Base-by-base conservation (phyloP, 2,888 invertebrate species). In the Panopea generosa region DNA sequence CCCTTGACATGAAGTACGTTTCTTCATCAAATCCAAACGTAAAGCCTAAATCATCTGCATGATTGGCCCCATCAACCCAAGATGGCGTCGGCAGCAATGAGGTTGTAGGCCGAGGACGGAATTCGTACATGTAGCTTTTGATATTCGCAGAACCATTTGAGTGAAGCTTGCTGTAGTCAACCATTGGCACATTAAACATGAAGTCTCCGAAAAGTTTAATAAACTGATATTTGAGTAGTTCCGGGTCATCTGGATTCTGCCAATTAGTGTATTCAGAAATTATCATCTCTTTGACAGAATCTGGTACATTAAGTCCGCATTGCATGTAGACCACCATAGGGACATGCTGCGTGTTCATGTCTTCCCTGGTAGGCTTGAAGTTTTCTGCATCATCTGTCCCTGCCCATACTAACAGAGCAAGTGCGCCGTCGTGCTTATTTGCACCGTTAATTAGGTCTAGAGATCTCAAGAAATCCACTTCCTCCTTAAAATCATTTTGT, bases 41-140 rank as follows among this genome's bases (percentile, higher is more conserved):
- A 47, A 84, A 85, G 29, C 87, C 86, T 1, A 91, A 78, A 59
- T 91, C 91, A 50, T 89, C 88, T 1, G 86, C 90, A 43, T 90
- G 90, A 82, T 87, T 86, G n/a, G 86, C 86, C 3, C 89, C 89
- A 70, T 83, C 83, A 86, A 88, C 88, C 63, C 74, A 66, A 22
- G 1, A 86, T 1, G 86, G 82, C 45, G 75, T 84, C 24, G 40
- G 67, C 1, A 83, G 11, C 4, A 60, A 26, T 2, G 60, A 33
- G 1, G 20, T 60, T 6, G 27, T 47, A 4, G 60, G 60, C 11
- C n/a, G 27, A 4, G 60, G 26, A 7, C n/a, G 22, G 9, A 60
- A 60, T 4, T 45, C 7, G 27, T 60, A 60, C 18, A 60, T 26
- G 38, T 47, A 60, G 29, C 47, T 60, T 3, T 60, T 60, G 9